Evolutionary conservation across 2,797 vertebrate species (phyloP).

Genomic region (Octomys mimax): DNA sequence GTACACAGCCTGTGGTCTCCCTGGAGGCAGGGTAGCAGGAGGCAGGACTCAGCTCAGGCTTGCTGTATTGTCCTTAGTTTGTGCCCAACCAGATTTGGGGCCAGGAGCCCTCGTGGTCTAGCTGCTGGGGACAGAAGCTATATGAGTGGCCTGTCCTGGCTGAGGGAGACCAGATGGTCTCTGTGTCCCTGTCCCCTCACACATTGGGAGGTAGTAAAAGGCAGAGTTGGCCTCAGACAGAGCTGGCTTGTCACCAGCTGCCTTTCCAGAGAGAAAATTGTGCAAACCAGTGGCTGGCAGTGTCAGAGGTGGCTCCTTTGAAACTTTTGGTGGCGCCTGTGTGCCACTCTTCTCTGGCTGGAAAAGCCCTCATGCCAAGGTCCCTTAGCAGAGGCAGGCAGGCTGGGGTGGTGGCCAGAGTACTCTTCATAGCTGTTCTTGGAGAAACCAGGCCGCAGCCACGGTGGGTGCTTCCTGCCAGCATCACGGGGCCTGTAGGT

Average conservation of each 20-base stretch:
- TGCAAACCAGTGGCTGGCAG: not conserved
- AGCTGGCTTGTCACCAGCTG: not conserved
- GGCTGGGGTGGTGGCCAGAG: not conserved
- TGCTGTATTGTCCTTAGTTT: not conserved
- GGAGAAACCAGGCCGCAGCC: not conserved
- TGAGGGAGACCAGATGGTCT: not conserved
- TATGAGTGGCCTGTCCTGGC: not conserved
- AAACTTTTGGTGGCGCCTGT: not conserved
- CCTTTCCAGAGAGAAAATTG: constrained; percentile 48
- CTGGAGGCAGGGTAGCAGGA: not conserved
- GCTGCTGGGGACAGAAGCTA: not conserved
- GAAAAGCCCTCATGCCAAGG: not conserved
- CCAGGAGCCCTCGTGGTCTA: not conserved
- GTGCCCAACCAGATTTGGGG: not conserved
- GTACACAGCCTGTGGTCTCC: not conserved
- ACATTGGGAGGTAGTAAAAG: not conserved
- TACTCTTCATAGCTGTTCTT: not conserved
- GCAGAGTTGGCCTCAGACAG: not conserved
- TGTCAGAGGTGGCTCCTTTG: not conserved
- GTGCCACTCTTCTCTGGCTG: not conserved
- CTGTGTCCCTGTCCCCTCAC: not conserved
- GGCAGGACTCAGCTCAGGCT: not conserved
- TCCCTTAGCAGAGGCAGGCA: not conserved
- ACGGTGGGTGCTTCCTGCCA: not conserved
- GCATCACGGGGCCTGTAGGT: not conserved